Base-by-base conservation (phyloP, 2,888 invertebrate species). In the Macaria liturata region DNA sequence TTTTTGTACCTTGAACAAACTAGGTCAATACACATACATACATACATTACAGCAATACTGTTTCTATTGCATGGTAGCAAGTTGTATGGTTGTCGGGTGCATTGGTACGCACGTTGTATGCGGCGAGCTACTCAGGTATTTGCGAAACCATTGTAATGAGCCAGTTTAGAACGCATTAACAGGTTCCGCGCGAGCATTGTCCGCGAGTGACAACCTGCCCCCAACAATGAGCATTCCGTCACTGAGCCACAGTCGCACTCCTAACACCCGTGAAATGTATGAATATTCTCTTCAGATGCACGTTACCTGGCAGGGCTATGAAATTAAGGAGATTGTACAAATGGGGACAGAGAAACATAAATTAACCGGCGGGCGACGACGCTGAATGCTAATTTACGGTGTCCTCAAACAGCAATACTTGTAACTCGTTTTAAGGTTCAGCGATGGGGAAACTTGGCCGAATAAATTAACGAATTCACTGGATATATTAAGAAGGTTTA, bases 231-330 rank as follows among this genome's bases (percentile, higher is more conserved):
- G 57, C 55, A 63, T 67, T 65, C 57, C 63, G 66, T 67, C 70
- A 69, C 64, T 64, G 66, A 65, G 67, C 61, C 67, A 59, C 66
- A 67, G 66, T 68, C 66, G 62, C 60, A 68, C 43, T 63, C 61
- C 64, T 64, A 72, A 72, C 69, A 67, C 69, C 67, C 70, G 68
- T 70, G 64, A 67, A 72, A 79, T 72, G 69, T 68, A 77, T 80
- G 77, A 72, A 78, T 76, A 79, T 76, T 79, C 73, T 71, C 64
- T 78, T 48, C 48, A 49, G 51, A 54, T 55, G 61, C 56, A 55
- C 57, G 58, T 61, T 61, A 57, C 49, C 46, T 51, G 53, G 44
- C 60, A 52, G 56, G 52, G 54, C 64, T 57, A 44, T 30, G 58
- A 55, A 55, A 58, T 55, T 49, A 67, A 62, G 62, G 59, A 64